These are phyloP conservation scores for Agraylea sexmaculata DNA, from an alignment of 1,140 invertebrate species.

Conservation along the genomic window DNA sequence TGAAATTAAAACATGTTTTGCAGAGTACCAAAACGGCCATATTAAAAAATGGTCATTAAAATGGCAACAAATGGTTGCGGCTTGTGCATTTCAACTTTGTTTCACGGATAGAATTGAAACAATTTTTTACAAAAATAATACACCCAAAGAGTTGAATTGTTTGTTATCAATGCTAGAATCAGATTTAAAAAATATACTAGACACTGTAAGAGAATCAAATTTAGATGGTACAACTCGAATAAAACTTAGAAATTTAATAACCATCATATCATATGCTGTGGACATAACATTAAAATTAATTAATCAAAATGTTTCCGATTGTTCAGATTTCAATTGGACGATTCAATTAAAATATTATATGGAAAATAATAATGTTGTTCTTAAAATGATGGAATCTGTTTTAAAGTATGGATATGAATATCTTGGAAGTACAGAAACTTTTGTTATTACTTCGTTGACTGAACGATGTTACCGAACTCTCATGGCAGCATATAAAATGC, in stretches of 20 bases:
- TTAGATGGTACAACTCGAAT: conserved; percentile 54
- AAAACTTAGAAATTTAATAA: conserved; percentile 76
- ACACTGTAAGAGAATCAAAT: conserved; percentile 43
- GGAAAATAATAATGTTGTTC: conserved; percentile 64
- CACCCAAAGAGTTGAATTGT: conserved; percentile 39
- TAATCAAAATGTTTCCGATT: conserved; percentile 52
- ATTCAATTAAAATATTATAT: conserved; percentile 86
- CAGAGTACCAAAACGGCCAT: conserved; percentile 51
- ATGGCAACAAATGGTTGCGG: conserved; percentile 83
- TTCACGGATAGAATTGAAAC: conserved; percentile 78
- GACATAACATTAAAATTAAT: conserved; percentile 72
- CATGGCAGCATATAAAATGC: conserved; percentile 77
- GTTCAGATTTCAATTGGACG: conserved; percentile 84
- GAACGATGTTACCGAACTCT: conserved; percentile 80
- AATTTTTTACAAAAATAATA: conserved; percentile 48
- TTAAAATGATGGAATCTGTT: conserved; percentile 79
- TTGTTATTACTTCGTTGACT: conserved; percentile 75
- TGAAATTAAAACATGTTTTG: conserved; percentile 59
- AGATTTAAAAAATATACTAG: conserved; percentile 54
- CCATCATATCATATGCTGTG: conserved; percentile 84
- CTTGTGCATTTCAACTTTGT: conserved; percentile 79
- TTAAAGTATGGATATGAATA: conserved; percentile 87
- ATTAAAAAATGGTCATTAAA: conserved; percentile 64
- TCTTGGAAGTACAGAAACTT: conserved; percentile 64
- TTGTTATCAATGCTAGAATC: conserved; percentile 41